Percentiles rank a stretch among this genome's conserved stretches.
phyloP scores from a whole-genome alignment of 2,113 vertebrate genomes.

The Marcusenius ussheri region DNA sequence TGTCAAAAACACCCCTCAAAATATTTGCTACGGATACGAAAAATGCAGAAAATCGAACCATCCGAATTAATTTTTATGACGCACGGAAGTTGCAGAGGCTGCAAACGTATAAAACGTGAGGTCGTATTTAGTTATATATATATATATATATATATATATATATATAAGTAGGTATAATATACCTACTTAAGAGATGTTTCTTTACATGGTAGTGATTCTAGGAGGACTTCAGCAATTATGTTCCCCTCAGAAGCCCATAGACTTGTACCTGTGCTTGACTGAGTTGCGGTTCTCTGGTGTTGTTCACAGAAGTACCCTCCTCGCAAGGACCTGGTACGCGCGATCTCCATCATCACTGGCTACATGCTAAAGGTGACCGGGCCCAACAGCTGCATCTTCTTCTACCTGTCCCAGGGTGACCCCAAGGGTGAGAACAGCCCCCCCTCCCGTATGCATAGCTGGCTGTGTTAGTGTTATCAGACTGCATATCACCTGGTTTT shows the following conservation, averaged over 20 bases:
- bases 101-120: too few species aligned
- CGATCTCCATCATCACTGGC: constrained; percentile 62
- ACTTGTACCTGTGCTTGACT: neutral
- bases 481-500: neutral
- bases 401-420: constrained; percentile 70
- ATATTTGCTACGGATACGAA: too few species aligned
- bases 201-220: neutral
- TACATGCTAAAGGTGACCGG: constrained; percentile 60
- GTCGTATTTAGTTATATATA: too few species aligned
- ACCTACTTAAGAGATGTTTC: neutral
- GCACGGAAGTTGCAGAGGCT: too few species aligned
- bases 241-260: neutral
- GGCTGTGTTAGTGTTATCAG: too few species aligned
- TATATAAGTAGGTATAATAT: too few species aligned
- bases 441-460: neutral
- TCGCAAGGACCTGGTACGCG: constrained; percentile 57
- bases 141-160: too few species aligned
- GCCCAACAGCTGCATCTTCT: constrained; percentile 62
- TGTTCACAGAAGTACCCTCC: constrained; percentile 59
- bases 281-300: neutral
- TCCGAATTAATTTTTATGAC: too few species aligned
- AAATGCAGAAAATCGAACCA: too few species aligned
- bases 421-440: constrained; percentile 58
- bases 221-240: neutral
- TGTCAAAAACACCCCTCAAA: too few species aligned